Evolutionary conservation across 2,797 vertebrate species (phyloP), one percentile per base, ranked within the genome.

Genomic region (Leptatherina wallacei): DNA sequence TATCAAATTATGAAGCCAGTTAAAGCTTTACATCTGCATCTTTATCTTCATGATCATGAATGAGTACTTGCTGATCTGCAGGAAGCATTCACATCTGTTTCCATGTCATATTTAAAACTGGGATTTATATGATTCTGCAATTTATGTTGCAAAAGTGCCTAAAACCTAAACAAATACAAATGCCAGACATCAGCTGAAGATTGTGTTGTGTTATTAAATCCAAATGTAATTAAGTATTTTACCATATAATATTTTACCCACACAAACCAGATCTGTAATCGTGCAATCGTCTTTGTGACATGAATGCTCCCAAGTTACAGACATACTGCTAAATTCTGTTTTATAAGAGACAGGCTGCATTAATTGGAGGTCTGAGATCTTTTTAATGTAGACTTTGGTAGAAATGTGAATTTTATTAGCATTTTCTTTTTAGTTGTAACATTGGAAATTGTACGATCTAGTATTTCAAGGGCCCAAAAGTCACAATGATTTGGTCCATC

Each of bases 331-430:
- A 6, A 44, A 18, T 51, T 5, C 2, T 42, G 16, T 49, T 49
- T 77, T 13, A 58, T 61, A n/a, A 24, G 36, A 47, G 30, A 60
- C n/a, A 56, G 24, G 7, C 30, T 75, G 36, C 18, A 33, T 77
- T 58, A 29, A 62, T 52, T 35, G 18, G 18, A 61, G 44, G 38
- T 22, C 16, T 63, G 10, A 49, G 11, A 24, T 66, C n/a, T 62
- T 8, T 40, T 9, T 51, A 20, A 71, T 59, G 3, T 49, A 1
- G 40, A 18, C 4, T 47, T 1, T 30, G 4, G 32, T 24, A 12
- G n/a, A 33, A 35, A 35, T 9, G 16, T 3, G 16, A 58, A 40
- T 20, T 7, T 40, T 24, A 4, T 5, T n/a, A 22, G 30, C 20
- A 2, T 32, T 30, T 65, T 18, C 8, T 54, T 14, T 12, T 42